Conservation (phyloP, 2,888 invertebrate genomes). For the Unio delphinus region DNA sequence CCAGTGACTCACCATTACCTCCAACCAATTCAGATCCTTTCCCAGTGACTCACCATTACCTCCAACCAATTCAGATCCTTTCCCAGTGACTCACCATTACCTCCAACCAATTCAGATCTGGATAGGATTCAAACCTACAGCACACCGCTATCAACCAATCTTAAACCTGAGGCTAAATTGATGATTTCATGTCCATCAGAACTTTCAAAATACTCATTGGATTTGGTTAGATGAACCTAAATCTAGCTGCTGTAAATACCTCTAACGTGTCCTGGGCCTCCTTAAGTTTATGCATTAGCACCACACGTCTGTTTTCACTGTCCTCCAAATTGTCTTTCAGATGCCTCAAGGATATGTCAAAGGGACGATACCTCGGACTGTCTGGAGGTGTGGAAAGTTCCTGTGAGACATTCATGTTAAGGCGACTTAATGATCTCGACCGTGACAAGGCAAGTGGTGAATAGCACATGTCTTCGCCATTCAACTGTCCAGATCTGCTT, state of each 20-base stretch:
- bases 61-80: too few relatives aligned
- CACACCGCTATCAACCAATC: too few relatives aligned
- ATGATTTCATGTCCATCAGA: too few relatives aligned
- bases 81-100: too few relatives aligned
- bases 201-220: neutral
- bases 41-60: too few relatives aligned
- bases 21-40: too few relatives aligned
- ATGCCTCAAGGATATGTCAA: conserved; percentile 42
- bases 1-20: too few relatives aligned
- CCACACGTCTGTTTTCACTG: conserved; percentile 62
- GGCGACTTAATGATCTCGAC: conserved; percentile 50
- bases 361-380: conserved; percentile 22
- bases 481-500: conserved; percentile 32
- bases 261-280: conserved; percentile 66
- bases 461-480: conserved; percentile 40
- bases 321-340: conserved; percentile 58
- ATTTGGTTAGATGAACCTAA: neutral
- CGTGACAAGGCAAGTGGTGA: conserved; percentile 44
- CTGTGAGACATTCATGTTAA: conserved; percentile 39
- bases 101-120: too few relatives aligned
- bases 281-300: conserved; percentile 62
- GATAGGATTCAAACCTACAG: too few relatives aligned
- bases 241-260: conserved; percentile 30
- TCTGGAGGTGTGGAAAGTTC: conserved; percentile 34
- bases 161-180: too few relatives aligned